Evolutionary conservation across 2,888 invertebrate genomes (phyloP).

Genomic region (Urechis unicinctus): DNA sequence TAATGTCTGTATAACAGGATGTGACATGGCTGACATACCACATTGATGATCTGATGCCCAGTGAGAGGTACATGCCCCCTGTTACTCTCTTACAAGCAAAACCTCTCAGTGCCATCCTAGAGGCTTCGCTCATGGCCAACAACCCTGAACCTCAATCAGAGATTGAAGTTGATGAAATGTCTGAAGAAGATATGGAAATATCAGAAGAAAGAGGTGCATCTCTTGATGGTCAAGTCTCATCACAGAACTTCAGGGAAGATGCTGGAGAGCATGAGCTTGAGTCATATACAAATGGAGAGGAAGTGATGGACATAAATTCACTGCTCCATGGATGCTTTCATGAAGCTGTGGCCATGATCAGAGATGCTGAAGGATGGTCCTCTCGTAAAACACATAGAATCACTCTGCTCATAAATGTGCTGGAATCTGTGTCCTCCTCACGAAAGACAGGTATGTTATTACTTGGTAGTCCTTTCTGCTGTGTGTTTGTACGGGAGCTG

Average conservation of each 20-base stretch:
- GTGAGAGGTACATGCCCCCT: slow-evolving; percentile 5
- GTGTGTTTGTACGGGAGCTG: no score
- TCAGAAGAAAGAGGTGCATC: background rate
- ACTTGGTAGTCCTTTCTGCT: no score
- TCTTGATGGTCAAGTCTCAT: background rate
- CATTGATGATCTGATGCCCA: slow-evolving; percentile 32
- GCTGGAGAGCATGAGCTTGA: background rate
- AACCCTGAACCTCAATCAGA: background rate
- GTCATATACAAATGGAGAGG: background rate
- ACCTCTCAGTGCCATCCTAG: slow-evolving; percentile 13
- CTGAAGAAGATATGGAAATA: background rate
- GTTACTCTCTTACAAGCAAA: slow-evolving; percentile 9
- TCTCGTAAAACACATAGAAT: slow-evolving; percentile 29
- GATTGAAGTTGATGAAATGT: background rate
- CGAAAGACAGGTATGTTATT: no score
- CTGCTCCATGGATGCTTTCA: slow-evolving; percentile 21
- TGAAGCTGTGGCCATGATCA: slow-evolving; percentile 31
- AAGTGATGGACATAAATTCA: background rate
- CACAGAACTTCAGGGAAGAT: background rate
- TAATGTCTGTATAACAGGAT: slow-evolving; percentile 30
- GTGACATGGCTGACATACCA: slow-evolving; percentile 41
- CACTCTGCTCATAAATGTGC: slow-evolving; percentile 12
- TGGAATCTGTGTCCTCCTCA: no score
- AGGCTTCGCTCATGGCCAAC: background rate
- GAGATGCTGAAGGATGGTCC: slow-evolving; percentile 21